These are phyloP conservation scores for Trematomus loennbergii DNA, from an alignment of 2,113 vertebrate genomes.

Conservation along the genomic window DNA sequence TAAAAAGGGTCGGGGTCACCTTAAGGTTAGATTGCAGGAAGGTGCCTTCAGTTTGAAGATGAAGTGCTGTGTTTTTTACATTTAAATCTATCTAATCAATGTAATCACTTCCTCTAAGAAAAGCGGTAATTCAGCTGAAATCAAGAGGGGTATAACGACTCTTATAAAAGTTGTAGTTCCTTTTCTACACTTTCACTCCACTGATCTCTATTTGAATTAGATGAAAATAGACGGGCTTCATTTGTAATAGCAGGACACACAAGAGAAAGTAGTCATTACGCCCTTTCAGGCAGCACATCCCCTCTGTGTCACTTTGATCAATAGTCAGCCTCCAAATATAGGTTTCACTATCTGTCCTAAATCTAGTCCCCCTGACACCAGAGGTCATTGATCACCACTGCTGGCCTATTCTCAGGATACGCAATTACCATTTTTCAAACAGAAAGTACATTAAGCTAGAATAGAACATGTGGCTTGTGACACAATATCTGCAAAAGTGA, in stretches of 20 bases:
- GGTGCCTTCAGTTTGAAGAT: conserved; percentile 7
- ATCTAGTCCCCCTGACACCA: conserved; percentile 48
- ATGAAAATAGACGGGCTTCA: conserved; percentile 27
- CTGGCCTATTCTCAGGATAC: conserved; percentile 42
- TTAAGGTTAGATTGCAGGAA: conserved; percentile 51
- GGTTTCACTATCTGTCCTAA: conserved; percentile 48
- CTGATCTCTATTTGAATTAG: conserved; percentile 23
- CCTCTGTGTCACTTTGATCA: conserved; percentile 61
- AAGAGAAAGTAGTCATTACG: conserved; percentile 50
- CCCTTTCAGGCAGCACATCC: conserved; percentile 32
- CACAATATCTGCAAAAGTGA: conserved; percentile 52
- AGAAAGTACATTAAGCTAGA: conserved; percentile 46
- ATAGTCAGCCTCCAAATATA: conserved; percentile 71
- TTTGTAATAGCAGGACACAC: conserved; percentile 51
- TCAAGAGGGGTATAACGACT: neutral
- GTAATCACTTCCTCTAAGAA: neutral
- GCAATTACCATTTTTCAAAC: conserved; percentile 49
- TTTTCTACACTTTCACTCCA: neutral
- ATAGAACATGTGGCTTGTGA: conserved; percentile 58
- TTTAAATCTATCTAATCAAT: conserved; percentile 25
- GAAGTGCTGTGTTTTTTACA: conserved; percentile 15
- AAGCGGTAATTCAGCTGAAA: neutral
- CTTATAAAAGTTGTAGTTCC: neutral
- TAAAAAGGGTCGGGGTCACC: conserved; percentile 39
- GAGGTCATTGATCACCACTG: conserved; percentile 64